phyloP scores from a whole-genome alignment of 2,113 vertebrate genomes.

The Hiodon alosoides region DNA sequence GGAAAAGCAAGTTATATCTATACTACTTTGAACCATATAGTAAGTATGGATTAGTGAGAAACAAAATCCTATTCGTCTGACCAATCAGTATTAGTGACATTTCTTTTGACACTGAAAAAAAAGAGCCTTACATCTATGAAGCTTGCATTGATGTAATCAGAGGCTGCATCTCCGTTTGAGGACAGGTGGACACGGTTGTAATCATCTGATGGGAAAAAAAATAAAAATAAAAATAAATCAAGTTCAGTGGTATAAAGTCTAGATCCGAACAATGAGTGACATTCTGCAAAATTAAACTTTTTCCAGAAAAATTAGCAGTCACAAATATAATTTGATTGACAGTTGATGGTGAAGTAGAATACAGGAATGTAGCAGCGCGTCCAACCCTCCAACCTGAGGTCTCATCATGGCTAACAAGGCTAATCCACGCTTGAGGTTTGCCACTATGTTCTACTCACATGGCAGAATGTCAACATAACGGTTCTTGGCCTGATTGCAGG shows the following conservation, averaged over 20 bases:
- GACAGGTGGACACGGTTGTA: constrained; percentile 84
- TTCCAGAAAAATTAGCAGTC: too few relatives aligned
- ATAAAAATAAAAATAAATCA: constrained; percentile 13
- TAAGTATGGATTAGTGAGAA: too few relatives aligned
- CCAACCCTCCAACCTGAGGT: too few relatives aligned
- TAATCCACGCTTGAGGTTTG: too few relatives aligned
- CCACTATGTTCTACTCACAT: constrained; percentile 65
- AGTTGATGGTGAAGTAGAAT: background rate
- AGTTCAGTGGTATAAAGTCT: background rate
- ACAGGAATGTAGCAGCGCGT: too few relatives aligned
- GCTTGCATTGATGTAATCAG: constrained; percentile 94
- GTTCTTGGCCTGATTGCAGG: constrained; percentile 81
- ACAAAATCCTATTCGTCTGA: too few relatives aligned
- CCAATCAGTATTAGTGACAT: too few relatives aligned
- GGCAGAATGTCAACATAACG: constrained; percentile 95
- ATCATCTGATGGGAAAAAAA: constrained; percentile 67
- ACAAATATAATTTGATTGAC: background rate
- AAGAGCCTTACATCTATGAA: constrained; percentile 80
- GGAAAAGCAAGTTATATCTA: constrained; percentile 16
- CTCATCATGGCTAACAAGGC: too few relatives aligned
- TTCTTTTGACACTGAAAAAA: background rate
- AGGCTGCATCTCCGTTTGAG: constrained; percentile 66
- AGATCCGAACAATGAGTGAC: background rate
- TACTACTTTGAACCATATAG: too few relatives aligned
- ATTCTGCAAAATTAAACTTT: too few relatives aligned